Evolutionary conservation across 92 coral and sea anemone species (phyloP), one percentile per base, ranked within the genome.

Genomic region (Anthopleura xanthogrammica): DNA sequence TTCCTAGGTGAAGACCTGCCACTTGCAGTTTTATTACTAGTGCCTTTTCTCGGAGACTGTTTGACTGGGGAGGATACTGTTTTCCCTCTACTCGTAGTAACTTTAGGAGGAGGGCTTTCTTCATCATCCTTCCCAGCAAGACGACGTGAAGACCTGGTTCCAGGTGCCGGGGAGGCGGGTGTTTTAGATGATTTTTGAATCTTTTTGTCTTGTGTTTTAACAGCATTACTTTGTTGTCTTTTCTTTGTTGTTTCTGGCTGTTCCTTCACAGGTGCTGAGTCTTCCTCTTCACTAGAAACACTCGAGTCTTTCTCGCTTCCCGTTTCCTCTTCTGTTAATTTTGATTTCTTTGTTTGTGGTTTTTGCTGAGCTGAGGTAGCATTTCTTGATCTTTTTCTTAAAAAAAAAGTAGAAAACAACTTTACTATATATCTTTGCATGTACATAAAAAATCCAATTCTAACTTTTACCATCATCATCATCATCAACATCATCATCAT

Each of bases 361-460:
- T 64, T 41, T 60, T 68, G 64, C 52, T 76, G 85, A 14, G 86
- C 22, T 6, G 86, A 82, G 52, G 41, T 72, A 46, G 84, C 50
- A 36, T 86, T 55, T 76, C 77, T 81, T 60, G 86, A 62, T 82
- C 86, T 89, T 77, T 85, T 89, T 24, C 89, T 89, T 64, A 17
- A 17, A 43, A 72, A 9, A 70, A 12, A 65, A 58, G 29, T 54
- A 54, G 10, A 43, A 54, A 54, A 22, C 16, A 78, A 7, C 0
- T 79, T 17, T 79, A 5, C 7, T 39, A 39, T 17, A 54, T 56
- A 22, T 2, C 14, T 23, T 57, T 41, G 16, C 17, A 29, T 40
- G 72, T 52, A 23, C 5, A 66, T 2, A 39, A 46, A 46, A 46
- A 46, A 46, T 46, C 50, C 50, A 46, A 46, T 46, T 9, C 29